Evolutionary conservation across 2,797 vertebrate species (phyloP), one percentile per base, ranked within the genome.

Genomic region (Phoxinus dragarum): DNA sequence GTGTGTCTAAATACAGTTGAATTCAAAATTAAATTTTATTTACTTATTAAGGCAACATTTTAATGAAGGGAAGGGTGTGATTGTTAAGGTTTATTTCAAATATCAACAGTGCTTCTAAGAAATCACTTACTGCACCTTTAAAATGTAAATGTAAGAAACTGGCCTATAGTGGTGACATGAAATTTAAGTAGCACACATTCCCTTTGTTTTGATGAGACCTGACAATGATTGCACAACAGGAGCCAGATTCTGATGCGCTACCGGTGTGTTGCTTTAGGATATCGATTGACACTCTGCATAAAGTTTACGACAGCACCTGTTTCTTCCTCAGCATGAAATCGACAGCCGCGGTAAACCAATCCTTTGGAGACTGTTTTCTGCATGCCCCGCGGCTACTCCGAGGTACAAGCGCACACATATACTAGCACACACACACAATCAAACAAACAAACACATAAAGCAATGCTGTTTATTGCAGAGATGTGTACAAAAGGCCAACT

Each of bases 271-370:
- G 84, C 86, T 91, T 88, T 90, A 86, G 85, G 67, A 88, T 92
- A 95, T 94, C 91, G 94, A 95, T 95, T 91, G 91, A 93, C 87
- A 91, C 88, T 91, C 91, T 89, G 88, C 90, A 92, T 91, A 92
- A 89, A 90, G 91, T 93, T 92, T 91, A 93, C 89, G 69, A 92
- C 91, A 86, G 88, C 64, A 79, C 80, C 84, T 86, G 78, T 88
- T 88, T 92, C 90, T 91, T 91, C 89, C 91, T 82, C 91, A 83
- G 91, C 90, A 87, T 87, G 68, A 88, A 91, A 91, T 93, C 91
- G 91, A 92, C 92, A 92, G 90, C 89, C 89, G 85, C 89, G 86
- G 89, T 87, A 88, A 91, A 90, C 86, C 84, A 80, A 93, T 90
- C 90, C 93, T 91, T 88, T 44, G 49, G 91, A 94, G 93, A 90